These are phyloP conservation scores for Chionomys nivalis DNA, from an alignment of 2,113 vertebrate genomes.

Conservation along the genomic window DNA sequence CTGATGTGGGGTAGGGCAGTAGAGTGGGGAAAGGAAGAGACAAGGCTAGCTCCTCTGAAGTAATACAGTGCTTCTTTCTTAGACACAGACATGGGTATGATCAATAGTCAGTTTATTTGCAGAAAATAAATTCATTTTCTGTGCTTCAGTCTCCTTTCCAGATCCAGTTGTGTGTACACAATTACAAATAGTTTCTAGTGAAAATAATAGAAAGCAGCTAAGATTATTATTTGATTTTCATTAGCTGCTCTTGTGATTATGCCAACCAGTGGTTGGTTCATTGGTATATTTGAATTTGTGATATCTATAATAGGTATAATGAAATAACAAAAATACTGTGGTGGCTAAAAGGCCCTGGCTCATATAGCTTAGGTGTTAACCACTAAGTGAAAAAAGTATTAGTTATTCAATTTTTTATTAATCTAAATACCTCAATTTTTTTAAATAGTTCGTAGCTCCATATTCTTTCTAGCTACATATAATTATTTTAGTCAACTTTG, in stretches of 20 bases:
- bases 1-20: too few species aligned
- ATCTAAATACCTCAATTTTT: neutral
- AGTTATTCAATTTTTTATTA: neutral
- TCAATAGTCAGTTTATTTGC: neutral
- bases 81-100: neutral
- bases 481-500: conserved; percentile 1
- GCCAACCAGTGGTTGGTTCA: neutral
- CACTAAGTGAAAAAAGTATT: neutral
- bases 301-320: neutral
- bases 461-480: neutral
- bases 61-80: neutral
- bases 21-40: too few species aligned
- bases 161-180: neutral
- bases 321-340: neutral
- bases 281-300: neutral
- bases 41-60: neutral
- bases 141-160: conserved; percentile 12
- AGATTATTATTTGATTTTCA: conserved; percentile 8
- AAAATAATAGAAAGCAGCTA: neutral
- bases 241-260: neutral
- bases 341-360: neutral
- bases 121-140: neutral
- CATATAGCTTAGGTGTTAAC: neutral
- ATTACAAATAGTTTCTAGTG: neutral
- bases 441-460: neutral